Base-by-base conservation (phyloP, 1,140 invertebrate species). In the Drosophila tsacasi region DNA sequence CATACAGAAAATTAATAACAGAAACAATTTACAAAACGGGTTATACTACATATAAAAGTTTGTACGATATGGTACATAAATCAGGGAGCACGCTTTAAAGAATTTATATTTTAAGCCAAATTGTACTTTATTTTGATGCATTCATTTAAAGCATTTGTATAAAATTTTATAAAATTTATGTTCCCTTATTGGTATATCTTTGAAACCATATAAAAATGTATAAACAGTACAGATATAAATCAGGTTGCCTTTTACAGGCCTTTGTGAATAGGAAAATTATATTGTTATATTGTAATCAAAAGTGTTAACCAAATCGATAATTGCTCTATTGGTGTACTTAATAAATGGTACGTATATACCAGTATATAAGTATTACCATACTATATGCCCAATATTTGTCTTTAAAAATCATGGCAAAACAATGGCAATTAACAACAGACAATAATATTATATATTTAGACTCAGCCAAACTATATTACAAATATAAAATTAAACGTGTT, bases 401-500 rank as follows among this genome's bases (percentile, higher is more conserved):
- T 52, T 19, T 13, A 19, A 19, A 27, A 13, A 32, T 12, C 6
- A 19, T 19, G 4, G 9, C 25, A n/a, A n/a, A 17, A 50, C 8
- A n/a, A 27, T 10, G 2, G 47, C 47, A 27, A 27, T 50, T 50
- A 27, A 27, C 27, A 27, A 32, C 27, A 27, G 47, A 50, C 27
- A 52, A 52, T 32, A 52, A 19, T 13, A 30, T 4, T 50, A 19
- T 19, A 42, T 50, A 27, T 40, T 2, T 50, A 52, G 12, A 32
- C n/a, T 52, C 27, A 32, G 19, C 5, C 4, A n/a, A 30, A 32
- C 12, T 52, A 32, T 52, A 52, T 25, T 13, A 27, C 8, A 27
- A 62, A 21, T 37, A 52, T 52, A 62, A 62, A 62, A 46, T 62
- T 52, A 62, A 62, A 62, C 60, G 52, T 52, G 19, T 35, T 37